These are phyloP conservation scores for Tricholaema leucomelas DNA, from an alignment of 2,113 vertebrate genomes.

Conservation along the genomic window DNA sequence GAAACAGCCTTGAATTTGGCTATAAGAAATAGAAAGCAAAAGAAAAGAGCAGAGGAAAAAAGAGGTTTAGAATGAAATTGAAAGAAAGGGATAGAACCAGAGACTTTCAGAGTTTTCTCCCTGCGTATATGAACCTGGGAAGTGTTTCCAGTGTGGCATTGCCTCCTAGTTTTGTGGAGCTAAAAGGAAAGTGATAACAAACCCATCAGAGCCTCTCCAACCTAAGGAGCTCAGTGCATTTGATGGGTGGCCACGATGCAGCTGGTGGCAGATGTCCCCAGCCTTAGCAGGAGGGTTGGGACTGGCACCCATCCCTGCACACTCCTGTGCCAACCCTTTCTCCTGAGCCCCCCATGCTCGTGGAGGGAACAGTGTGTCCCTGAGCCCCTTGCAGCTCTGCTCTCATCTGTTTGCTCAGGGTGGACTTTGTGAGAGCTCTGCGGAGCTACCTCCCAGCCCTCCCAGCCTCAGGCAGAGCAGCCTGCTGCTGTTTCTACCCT, in stretches of 20 bases:
- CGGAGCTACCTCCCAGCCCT: neutral
- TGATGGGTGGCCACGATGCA: fast-evolving
- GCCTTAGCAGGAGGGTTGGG: fast-evolving
- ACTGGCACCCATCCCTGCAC: fast-evolving
- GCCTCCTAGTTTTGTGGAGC: neutral
- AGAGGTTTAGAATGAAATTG: neutral
- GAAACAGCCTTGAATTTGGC: neutral
- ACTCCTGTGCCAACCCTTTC: neutral
- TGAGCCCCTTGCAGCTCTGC: neutral
- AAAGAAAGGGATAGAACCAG: neutral
- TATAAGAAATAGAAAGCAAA: neutral
- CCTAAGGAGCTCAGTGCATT: neutral
- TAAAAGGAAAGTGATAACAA: neutral
- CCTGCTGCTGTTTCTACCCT: neutral
- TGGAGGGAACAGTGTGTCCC: neutral
- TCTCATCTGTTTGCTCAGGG: constrained; percentile 1
- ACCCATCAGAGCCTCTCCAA: neutral
- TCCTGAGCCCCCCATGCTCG: neutral
- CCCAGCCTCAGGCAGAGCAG: neutral
- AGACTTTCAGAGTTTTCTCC: neutral
- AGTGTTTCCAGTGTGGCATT: neutral
- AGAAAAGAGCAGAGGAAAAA: fast-evolving
- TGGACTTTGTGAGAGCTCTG: neutral
- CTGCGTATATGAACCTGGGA: neutral
- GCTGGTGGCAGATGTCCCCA: neutral